These are phyloP conservation scores for Sesamia nonagrioides DNA, from an alignment of 1,140 invertebrate genomes.

Conservation along the genomic window DNA sequence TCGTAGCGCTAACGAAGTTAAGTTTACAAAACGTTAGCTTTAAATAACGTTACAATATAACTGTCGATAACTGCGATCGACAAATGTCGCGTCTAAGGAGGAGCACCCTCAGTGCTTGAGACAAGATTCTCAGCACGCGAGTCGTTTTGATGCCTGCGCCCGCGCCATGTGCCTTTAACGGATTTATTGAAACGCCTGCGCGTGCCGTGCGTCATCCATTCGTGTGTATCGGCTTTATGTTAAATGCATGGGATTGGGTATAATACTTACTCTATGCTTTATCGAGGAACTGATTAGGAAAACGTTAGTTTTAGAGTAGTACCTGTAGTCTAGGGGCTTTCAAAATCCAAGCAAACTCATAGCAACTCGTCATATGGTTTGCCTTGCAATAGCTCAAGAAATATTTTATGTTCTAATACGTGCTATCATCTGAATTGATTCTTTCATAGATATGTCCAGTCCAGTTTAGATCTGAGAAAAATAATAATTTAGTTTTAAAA, in stretches of 20 bases:
- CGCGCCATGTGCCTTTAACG: constrained; percentile 83
- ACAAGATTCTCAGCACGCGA: constrained; percentile 75
- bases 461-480: no score
- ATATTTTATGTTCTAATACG: no score
- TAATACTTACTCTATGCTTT: constrained; percentile 35
- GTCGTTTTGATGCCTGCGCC: constrained; percentile 57
- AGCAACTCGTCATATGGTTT: no score
- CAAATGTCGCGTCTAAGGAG: constrained; percentile 51
- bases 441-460: no score
- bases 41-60: constrained; percentile 5
- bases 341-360: no score
- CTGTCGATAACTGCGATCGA: constrained; percentile 59
- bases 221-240: constrained; percentile 19
- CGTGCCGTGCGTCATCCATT: constrained; percentile 56
- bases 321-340: no score
- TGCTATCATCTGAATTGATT: no score
- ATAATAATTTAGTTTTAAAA: no score
- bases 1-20: background rate
- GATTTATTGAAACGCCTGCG: constrained; percentile 79
- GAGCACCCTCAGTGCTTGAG: constrained; percentile 69
- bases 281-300: no score
- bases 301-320: no score
- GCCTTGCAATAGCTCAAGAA: no score
- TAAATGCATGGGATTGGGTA: background rate
- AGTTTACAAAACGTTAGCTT: background rate